Percentiles rank a stretch among this genome's conserved stretches.
phyloP scores from a whole-genome alignment of 2,113 vertebrate genomes.

The Odontophorus gujanensis region DNA sequence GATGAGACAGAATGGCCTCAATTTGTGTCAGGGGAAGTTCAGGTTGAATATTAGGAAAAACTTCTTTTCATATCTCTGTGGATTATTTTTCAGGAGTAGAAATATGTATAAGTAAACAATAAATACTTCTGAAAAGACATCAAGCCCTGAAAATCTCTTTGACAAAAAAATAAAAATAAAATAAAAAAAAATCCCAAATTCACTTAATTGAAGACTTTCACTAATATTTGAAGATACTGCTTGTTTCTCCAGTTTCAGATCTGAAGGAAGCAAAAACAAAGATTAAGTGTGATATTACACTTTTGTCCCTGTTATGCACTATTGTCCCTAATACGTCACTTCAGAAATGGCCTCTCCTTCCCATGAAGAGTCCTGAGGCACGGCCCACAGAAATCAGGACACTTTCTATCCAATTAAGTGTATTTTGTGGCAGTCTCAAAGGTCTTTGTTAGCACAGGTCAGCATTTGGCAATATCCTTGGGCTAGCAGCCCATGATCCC shows the following conservation, averaged over 20 bases:
- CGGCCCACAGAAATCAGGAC: background rate
- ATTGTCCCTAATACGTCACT: background rate
- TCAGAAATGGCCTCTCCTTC: background rate
- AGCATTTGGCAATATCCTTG: constrained; percentile 16
- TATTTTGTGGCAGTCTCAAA: background rate
- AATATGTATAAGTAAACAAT: background rate
- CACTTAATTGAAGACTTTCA: background rate
- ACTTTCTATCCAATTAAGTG: background rate
- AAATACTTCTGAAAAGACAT: background rate
- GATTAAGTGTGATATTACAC: background rate
- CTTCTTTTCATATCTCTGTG: background rate
- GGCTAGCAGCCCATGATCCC: constrained; percentile 16
- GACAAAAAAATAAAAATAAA: too few species aligned
- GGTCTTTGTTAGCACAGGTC: constrained; percentile 8
- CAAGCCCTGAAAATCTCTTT: background rate
- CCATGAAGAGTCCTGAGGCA: background rate
- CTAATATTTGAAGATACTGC: background rate
- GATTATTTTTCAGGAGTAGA: background rate
- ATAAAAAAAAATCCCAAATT: background rate
- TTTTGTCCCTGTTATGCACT: too few species aligned
- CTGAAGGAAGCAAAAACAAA: background rate
- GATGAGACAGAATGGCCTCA: too few species aligned
- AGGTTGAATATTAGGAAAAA: too few species aligned
- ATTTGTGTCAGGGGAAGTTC: too few species aligned
- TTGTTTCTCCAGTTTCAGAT: background rate